Conservation (phyloP, 2,113 vertebrate genomes). For the Corythornis cristatus region DNA sequence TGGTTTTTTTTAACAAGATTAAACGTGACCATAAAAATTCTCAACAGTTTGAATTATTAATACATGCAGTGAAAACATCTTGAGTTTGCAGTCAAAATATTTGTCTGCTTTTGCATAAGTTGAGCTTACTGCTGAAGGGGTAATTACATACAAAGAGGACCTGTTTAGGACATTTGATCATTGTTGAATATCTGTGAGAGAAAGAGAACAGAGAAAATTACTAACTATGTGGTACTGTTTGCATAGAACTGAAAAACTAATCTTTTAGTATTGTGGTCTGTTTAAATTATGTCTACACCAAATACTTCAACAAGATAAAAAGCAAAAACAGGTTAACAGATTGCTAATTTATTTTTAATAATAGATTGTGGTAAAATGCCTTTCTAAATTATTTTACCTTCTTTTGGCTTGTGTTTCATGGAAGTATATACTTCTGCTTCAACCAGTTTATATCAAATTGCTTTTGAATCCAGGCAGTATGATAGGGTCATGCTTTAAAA, state of each 20-base stretch:
- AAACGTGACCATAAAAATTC: not conserved
- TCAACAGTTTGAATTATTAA: not conserved
- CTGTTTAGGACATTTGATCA: not conserved
- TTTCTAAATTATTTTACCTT: not conserved
- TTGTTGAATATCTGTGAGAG: not conserved
- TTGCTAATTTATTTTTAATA: not conserved
- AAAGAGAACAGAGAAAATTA: not conserved
- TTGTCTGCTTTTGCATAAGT: not conserved
- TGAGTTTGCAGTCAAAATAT: not conserved
- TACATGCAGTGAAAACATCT: not conserved
- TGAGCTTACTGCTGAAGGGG: not conserved
- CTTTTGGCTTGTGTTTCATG: not conserved
- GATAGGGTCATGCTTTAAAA: not conserved
- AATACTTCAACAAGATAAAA: not conserved
- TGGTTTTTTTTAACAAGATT: not conserved
- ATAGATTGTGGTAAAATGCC: not conserved
- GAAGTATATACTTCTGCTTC: not conserved
- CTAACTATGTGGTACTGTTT: not conserved
- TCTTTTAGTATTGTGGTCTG: not conserved
- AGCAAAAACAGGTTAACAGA: not conserved
- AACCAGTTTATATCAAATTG: not conserved
- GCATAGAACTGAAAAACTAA: not conserved
- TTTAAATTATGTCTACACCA: not conserved
- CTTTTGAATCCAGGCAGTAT: not conserved
- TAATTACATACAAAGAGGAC: not conserved